Evolutionary conservation across 2,797 vertebrate species (phyloP).

Genomic region (Tinamus major): DNA sequence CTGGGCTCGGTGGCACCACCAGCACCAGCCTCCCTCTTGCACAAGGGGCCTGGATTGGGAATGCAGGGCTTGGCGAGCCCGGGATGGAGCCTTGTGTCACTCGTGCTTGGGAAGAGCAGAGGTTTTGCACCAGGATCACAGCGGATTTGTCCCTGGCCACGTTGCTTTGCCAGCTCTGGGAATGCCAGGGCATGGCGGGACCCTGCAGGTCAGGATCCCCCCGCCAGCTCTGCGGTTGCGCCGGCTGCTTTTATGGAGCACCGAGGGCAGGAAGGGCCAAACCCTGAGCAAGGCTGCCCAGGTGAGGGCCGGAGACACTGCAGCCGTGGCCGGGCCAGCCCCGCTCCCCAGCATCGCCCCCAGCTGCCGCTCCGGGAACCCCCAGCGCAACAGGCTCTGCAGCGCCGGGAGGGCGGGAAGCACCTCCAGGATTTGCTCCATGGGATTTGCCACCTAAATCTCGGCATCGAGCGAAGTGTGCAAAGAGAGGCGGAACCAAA

Average conservation of each 20-base stretch:
- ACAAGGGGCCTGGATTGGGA: fast-evolving
- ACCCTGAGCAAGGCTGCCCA: constrained; percentile 15
- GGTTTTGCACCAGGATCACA: neutral
- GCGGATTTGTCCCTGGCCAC: neutral
- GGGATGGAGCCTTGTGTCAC: fast-evolving
- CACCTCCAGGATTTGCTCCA: no score
- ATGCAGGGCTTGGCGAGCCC: neutral
- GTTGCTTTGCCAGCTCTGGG: fast-evolving
- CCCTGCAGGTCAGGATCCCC: fast-evolving
- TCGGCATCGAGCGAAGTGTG: neutral
- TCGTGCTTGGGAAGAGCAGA: neutral
- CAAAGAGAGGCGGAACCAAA: fast-evolving
- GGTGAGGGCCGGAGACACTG: neutral
- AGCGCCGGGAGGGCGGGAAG: neutral
- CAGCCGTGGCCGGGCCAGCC: fast-evolving
- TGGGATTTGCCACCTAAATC: neutral
- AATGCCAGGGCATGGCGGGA: fast-evolving
- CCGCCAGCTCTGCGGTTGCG: constrained; percentile 47
- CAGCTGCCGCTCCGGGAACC: neutral
- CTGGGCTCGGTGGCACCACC: neutral
- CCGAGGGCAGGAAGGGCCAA: constrained; percentile 50
- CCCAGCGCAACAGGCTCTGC: fast-evolving
- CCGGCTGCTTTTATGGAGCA: constrained; percentile 44
- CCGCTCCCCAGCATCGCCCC: fast-evolving
- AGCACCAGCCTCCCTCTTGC: neutral